Base-by-base conservation (phyloP, 1,140 invertebrate genomes). In the Drosophila grimshawi region DNA sequence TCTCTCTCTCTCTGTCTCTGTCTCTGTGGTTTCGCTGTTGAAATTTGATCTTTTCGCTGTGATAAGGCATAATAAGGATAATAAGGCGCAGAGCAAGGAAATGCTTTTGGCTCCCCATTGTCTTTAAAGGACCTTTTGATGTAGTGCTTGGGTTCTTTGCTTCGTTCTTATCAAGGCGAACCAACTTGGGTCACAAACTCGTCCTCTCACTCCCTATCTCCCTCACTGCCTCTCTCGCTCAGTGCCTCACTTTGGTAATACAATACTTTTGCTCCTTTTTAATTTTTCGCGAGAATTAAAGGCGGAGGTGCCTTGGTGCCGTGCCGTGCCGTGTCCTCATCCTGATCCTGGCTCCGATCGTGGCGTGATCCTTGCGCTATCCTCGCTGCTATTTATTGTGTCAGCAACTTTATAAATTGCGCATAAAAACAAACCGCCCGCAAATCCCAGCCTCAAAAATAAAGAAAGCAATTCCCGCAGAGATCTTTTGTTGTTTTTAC, bases 331-430 rank as follows among this genome's bases (percentile, higher is more conserved):
- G 19, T 19, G 63, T 80, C 76, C 63, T 57, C 55, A n/a, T 27
- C 39, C 46, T 71, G 66, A 60, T 46, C 4, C 11, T 27, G 46
- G 5, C 35, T 29, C 19, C 3, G 11, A 2, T 39, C 52, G 11
- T 35, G 29, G 2, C 29, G 32, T 37, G 11, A n/a, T 33, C 51
- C 45, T 55, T 32, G 51, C 60, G 37, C 62, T 37, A 56, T 70
- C 74, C 74, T 56, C 19, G 69, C 70, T 78, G 63, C 72, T 71
- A 80, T 83, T 5, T 81, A 82, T 86, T 86, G 69, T 81, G 81
- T 81, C 81, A 86, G 81, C 81, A 86, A 86, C 81, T 86, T 86
- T 86, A 71, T 78, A 86, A 86, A 86, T 86, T 86, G 81, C 81
- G 81, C 74, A 85, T 73, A 86, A 80, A 83, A 86, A 86, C 81